These are phyloP conservation scores for Campylomormyrus numenius DNA, from an alignment of 2,113 vertebrate genomes.

Conservation along the genomic window DNA sequence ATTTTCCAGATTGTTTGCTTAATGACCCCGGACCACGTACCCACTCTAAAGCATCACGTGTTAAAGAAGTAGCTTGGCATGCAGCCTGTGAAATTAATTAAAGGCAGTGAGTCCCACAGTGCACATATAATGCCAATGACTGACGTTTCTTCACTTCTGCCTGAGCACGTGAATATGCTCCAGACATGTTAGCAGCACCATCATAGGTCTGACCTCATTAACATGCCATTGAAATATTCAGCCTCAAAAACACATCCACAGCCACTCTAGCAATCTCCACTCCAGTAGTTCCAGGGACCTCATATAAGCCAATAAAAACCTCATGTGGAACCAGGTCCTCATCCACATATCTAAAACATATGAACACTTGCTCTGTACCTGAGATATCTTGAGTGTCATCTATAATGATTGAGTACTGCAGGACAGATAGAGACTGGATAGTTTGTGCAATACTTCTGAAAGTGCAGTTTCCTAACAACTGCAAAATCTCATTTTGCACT, in stretches of 20 bases:
- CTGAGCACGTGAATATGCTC: conserved; percentile 10
- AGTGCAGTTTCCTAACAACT: conserved; percentile 19
- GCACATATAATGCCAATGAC: conserved; percentile 3
- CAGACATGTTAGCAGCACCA: conserved; percentile 24
- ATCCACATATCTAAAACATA: conserved; percentile 28
- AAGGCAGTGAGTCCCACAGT: no score
- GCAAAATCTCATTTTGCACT: conserved; percentile 31
- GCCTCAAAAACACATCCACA: conserved; percentile 19
- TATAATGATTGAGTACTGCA: conserved; percentile 27
- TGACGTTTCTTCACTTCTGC: background rate
- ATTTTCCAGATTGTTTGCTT: no score
- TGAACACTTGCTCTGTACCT: conserved; percentile 22
- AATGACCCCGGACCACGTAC: no score
- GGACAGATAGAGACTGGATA: conserved; percentile 16
- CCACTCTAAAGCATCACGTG: no score
- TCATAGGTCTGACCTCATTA: conserved; percentile 24
- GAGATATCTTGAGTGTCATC: conserved; percentile 27
- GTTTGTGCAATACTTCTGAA: conserved; percentile 19
- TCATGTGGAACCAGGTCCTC: conserved; percentile 24
- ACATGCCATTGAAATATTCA: conserved; percentile 19
- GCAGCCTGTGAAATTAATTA: no score
- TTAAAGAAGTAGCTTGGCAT: no score
- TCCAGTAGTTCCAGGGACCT: conserved; percentile 21
- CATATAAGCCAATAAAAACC: conserved; percentile 29
- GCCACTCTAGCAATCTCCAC: conserved; percentile 16